A percentile compares a stretch with the other conserved stretches of the same genome.
phyloP scores from a whole-genome alignment of 2,797 vertebrate species.

The Alosa sapidissima region DNA sequence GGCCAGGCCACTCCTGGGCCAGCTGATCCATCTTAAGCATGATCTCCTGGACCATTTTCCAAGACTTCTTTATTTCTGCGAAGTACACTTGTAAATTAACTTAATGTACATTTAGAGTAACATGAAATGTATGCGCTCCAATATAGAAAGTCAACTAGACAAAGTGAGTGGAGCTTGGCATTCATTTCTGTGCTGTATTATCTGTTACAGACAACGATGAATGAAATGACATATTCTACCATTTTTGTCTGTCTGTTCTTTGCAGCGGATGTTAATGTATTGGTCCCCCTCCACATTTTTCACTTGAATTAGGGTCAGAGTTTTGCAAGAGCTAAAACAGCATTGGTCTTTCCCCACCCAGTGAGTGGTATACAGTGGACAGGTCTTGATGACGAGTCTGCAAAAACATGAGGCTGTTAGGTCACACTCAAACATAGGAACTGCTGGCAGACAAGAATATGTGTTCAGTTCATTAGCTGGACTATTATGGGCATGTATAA shows the following conservation, averaged over 20 bases:
- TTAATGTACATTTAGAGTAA: not conserved
- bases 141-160: not conserved
- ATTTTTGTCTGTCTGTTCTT: slow-evolving; percentile 57
- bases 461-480: too few species aligned
- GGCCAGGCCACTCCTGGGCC: slow-evolving; percentile 70
- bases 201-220: not conserved
- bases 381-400: slow-evolving; percentile 71
- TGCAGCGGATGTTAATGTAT: slow-evolving; percentile 71
- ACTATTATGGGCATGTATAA: too few species aligned
- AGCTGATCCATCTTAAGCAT: slow-evolving; percentile 64
- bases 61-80: slow-evolving; percentile 61
- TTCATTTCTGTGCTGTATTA: not conserved
- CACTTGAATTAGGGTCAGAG: slow-evolving; percentile 68
- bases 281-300: slow-evolving; percentile 62
- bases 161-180: not conserved
- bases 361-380: slow-evolving; percentile 66
- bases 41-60: slow-evolving; percentile 68
- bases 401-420: slow-evolving; percentile 33
- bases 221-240: slow-evolving; percentile 43
- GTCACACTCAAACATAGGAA: not conserved
- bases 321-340: slow-evolving; percentile 65
- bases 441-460: not conserved
- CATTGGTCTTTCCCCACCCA: slow-evolving; percentile 71
- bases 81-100: not conserved
- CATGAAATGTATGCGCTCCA: too few species aligned